Base-by-base conservation (phyloP, 2,113 vertebrate species). In the Eupsittula cactorum region DNA sequence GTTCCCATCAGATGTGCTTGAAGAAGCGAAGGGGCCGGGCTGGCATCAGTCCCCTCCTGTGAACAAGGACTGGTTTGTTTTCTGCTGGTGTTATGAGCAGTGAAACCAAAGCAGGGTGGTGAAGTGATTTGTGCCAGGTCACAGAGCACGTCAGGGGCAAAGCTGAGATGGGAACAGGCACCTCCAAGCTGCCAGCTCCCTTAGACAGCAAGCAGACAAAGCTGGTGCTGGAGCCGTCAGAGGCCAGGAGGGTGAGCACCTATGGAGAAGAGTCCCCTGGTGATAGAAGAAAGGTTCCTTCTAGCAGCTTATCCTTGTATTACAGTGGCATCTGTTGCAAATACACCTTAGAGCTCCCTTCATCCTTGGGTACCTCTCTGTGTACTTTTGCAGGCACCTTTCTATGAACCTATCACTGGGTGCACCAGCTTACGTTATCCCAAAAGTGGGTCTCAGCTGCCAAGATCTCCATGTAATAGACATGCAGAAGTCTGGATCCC, bases 1-100 rank as follows among this genome's bases (percentile, higher is more conserved):
- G 86, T 81, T 88, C 73, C 86, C 88, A 86, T 88, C 90, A 88
- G 79, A 88, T 52, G 86, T 71, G 31, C 90, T 53, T 41, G 73
- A 52, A 75, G 80, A 82, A 88, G 41, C 29, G 35, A 31, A 24
- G 60, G 71, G 82, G 90, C 78, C 0, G 0, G 41, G 49, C 7
- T 10, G 78, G 49, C 21, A 1, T 85, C 46, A 15, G 88, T 95
- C 41, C 2, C 60, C 82, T 73, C 50, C 90, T 1, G 12, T 21
- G 95, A 95, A 90, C 87, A 94, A 91, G 88, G 92, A 11, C 39
- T 13, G 88, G 29, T 87, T 87, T 93, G 88, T 94, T 94, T 79
- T 68, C 75, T 76, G 68, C 62, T 69, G 74, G 65, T 9, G 0
- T 70, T 88, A 6, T 0, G 5, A 68, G 49, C 29, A 83, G 80